Evolutionary conservation across 2,797 vertebrate genomes (phyloP).

Genomic region (Betta splendens): DNA sequence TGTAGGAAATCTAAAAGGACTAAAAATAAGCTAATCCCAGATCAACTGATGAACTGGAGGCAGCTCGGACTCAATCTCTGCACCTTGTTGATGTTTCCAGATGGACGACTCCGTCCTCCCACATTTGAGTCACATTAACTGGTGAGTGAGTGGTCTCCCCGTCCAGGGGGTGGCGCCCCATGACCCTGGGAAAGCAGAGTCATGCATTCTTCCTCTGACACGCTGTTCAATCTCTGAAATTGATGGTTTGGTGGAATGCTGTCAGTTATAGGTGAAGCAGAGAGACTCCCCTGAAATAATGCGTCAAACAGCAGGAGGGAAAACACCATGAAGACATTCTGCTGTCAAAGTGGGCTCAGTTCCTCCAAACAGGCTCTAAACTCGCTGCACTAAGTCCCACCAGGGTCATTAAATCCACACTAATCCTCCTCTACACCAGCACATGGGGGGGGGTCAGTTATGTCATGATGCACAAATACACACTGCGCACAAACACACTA

Average conservation of each 20-base stretch:
- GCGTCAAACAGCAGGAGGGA: slow-evolving; percentile 2
- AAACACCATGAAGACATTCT: slow-evolving; percentile 49
- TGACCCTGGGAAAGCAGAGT: too few relatives aligned
- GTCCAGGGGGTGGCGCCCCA: too few relatives aligned
- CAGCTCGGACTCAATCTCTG: too few relatives aligned
- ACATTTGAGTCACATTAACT: too few relatives aligned
- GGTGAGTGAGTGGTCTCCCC: too few relatives aligned
- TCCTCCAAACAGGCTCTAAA: slow-evolving; percentile 53
- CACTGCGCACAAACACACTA: slow-evolving; percentile 28
- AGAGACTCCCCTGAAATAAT: slow-evolving; percentile 20
- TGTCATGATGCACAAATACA: slow-evolving; percentile 25
- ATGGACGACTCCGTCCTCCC: too few relatives aligned
- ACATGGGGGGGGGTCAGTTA: slow-evolving; percentile 28
- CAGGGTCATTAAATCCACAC: slow-evolving; percentile 73
- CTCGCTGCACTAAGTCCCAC: slow-evolving; percentile 64
- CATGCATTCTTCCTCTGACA: not conserved
- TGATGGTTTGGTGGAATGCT: not conserved
- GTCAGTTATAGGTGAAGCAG: not conserved
- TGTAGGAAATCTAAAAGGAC: too few relatives aligned
- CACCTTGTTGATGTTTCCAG: too few relatives aligned
- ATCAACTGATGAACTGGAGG: too few relatives aligned
- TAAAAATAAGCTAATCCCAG: too few relatives aligned
- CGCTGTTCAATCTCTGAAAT: not conserved
- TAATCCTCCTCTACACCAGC: slow-evolving; percentile 70
- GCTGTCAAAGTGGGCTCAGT: slow-evolving; percentile 60